Evolutionary conservation across 53 echinoderm and acorn worm species (phyloP), one percentile per base, ranked within the genome.

Genomic region (Holothuria scabra): DNA sequence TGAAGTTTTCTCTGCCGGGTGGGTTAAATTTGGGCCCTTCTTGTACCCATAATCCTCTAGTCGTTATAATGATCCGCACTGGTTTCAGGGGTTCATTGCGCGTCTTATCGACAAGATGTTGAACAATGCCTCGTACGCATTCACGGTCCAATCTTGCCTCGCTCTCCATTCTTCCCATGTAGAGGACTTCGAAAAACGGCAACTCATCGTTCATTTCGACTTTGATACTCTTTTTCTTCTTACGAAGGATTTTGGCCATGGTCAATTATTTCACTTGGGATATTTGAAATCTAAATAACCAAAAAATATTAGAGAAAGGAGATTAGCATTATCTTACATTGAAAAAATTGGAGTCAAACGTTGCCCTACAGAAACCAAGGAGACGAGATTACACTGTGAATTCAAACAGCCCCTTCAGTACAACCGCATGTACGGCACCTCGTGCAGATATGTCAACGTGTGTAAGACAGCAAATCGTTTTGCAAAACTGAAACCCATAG

Each of bases 111-210:
- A 92, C 90, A 22, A 97, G 76, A 24, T 86, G 75, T 28, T 60
- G 38, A 5, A 97, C 91, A 11, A 90, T 84, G 19, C 35, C 67
- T 60, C 83, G 84, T 2, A 92, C 92, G 35, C 97, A 94, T 60
- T 97, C 94, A 11, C 90, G 90, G 11, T 93, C 97, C 90, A 91
- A 86, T 82, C 89, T 94, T 8, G 92, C 65, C 74, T 87, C 81
- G 13, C 94, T 90, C 13, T 84, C 80, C 30, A 80, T 82, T 56
- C 90, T 87, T 3, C 94, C 97, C 68, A 97, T 83, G 78, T 92
- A 97, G 28, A 81, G 67, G 14, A 97, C 94, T 24, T 91, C 85
- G 60, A 97, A 97, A 59, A 86, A 88, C 56, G 97, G 97, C 37
- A 90, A 86, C 34, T 90, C 92, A 14, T 86, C 88, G 68, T 92